phyloP scores from a whole-genome alignment of 1,140 invertebrate genomes.

The Leptinotarsa lineolata region DNA sequence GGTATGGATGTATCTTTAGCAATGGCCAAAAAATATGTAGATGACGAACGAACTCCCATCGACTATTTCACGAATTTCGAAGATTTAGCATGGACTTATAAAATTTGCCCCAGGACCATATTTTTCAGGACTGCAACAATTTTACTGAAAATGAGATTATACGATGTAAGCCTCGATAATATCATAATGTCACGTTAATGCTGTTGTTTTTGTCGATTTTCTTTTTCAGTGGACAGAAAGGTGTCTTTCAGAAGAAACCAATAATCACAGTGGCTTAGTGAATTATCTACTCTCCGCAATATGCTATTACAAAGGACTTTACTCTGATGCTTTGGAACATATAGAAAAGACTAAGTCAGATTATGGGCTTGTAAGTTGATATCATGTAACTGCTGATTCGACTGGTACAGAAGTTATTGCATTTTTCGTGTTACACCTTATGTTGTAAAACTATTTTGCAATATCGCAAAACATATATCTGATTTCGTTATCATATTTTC shows the following conservation, averaged over 20 bases:
- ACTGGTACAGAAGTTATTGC: too few relatives aligned
- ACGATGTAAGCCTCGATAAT: background rate
- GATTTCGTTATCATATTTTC: too few relatives aligned
- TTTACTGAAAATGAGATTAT: slow-evolving; percentile 46
- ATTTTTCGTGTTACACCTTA: too few relatives aligned
- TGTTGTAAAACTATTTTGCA: too few relatives aligned
- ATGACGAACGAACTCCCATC: background rate
- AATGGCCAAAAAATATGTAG: slow-evolving; percentile 45
- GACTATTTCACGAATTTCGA: slow-evolving; percentile 42
- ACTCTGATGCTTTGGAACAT: slow-evolving; percentile 45
- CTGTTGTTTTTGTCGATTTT: too few relatives aligned
- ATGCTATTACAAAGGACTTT: slow-evolving; percentile 16
- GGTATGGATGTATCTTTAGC: slow-evolving; percentile 46
- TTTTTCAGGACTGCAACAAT: slow-evolving; percentile 44
- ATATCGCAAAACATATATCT: too few relatives aligned
- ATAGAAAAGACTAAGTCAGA: slow-evolving; percentile 40
- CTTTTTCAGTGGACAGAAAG: slow-evolving; percentile 40
- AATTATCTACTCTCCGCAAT: slow-evolving; percentile 19
- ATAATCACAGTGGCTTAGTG: background rate
- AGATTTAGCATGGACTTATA: slow-evolving; percentile 45
- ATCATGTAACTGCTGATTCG: too few relatives aligned
- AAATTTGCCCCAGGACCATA: slow-evolving; percentile 39
- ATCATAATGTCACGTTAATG: too few relatives aligned
- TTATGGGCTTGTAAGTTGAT: slow-evolving; percentile 33
- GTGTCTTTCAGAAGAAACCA: slow-evolving; percentile 39